phyloP scores from a whole-genome alignment of 1,140 invertebrate genomes.

The Olivierus martensii region DNA sequence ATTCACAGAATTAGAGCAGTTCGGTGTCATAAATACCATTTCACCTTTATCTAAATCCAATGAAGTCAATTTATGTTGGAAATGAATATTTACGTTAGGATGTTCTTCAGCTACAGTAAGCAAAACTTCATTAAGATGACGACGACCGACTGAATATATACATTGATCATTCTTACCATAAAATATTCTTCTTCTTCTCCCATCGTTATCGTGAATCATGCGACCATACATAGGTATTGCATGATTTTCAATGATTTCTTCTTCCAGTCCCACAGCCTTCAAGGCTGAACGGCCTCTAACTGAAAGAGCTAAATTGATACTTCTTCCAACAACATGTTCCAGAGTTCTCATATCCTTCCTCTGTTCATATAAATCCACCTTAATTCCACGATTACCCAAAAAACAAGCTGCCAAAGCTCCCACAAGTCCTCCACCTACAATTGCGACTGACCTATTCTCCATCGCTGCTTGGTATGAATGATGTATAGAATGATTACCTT shows the following conservation, averaged over 20 bases:
- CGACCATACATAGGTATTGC: conserved; percentile 83
- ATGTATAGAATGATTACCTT: no score
- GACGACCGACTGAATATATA: conserved; percentile 81
- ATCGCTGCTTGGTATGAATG: no score
- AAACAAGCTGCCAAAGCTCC: conserved; percentile 75
- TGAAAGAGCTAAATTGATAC: conserved; percentile 89
- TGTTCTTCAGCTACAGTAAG: conserved; percentile 67
- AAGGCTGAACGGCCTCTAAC: conserved; percentile 67
- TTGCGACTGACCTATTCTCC: no score
- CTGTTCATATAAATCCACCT: conserved; percentile 76
- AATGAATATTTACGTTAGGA: conserved; percentile 58
- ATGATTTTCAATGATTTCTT: conserved; percentile 49
- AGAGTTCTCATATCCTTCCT: conserved; percentile 53
- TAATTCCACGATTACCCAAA: conserved; percentile 65
- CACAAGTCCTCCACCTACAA: conserved; percentile 34
- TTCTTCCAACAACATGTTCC: conserved; percentile 51
- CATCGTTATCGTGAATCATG: conserved; percentile 70
- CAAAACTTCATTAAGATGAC: conserved; percentile 67
- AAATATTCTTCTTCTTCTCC: conserved; percentile 51
- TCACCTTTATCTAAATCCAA: conserved; percentile 55
- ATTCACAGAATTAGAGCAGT: background rate
- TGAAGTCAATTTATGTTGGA: conserved; percentile 68
- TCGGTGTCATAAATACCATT: conserved; percentile 44
- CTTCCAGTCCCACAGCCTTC: conserved; percentile 60
- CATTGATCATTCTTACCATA: conserved; percentile 53